These are phyloP conservation scores for Thunnus albacares DNA, from an alignment of 2,797 vertebrate species.

Conservation along the genomic window DNA sequence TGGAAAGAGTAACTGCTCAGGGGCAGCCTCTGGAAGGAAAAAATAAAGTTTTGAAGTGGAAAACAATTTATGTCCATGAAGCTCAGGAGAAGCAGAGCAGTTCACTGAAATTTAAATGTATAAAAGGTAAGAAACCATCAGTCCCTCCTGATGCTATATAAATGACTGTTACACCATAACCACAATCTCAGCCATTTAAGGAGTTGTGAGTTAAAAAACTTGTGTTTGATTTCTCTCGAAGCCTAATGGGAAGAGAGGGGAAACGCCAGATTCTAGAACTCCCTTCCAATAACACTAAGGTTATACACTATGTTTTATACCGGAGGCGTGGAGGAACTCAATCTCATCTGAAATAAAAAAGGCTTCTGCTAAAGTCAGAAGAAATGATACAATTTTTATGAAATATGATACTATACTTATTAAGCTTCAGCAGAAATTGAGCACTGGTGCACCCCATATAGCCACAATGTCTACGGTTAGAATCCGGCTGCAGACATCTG, in stretches of 20 bases:
- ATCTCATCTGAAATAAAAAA: no score
- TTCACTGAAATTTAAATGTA: neutral
- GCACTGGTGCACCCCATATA: no score
- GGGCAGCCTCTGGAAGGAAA: conserved; percentile 11
- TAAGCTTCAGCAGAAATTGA: no score
- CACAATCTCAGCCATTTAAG: neutral
- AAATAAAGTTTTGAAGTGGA: neutral
- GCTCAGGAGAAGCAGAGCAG: neutral
- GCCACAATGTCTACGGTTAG: no score
- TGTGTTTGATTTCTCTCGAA: neutral
- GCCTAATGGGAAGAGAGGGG: neutral
- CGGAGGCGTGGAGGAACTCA: no score
- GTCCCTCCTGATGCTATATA: neutral
- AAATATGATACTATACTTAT: no score
- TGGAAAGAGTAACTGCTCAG: conserved; percentile 13
- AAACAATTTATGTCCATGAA: neutral
- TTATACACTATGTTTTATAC: no score
- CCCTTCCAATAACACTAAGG: no score
- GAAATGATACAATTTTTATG: no score
- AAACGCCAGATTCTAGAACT: neutral
- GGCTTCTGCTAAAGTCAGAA: no score
- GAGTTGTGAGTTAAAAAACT: neutral
- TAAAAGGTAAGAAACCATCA: neutral
- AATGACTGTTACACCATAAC: neutral
- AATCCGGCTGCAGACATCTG: no score